Percentiles rank a stretch among this genome's conserved stretches.
These are phyloP conservation scores for Pantherophis alleghaniensis DNA, from an alignment of 2,797 vertebrate species.

Conservation along the genomic window DNA sequence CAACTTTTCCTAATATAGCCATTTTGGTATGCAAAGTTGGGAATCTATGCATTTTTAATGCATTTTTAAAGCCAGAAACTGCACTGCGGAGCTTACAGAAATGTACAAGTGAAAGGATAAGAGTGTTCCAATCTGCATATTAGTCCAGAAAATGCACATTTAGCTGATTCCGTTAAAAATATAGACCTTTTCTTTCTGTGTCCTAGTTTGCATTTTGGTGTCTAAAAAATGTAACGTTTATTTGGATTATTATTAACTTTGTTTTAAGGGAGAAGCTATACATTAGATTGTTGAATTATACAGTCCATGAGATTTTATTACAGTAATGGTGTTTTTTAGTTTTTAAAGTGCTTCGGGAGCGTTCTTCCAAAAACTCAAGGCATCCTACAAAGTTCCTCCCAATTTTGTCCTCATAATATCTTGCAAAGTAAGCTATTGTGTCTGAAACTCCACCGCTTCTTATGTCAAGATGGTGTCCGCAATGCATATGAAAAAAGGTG, in stretches of 20 bases:
- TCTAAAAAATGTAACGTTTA: neutral
- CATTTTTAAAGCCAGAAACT: neutral
- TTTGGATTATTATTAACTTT: neutral
- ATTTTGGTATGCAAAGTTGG: neutral
- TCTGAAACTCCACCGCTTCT: neutral
- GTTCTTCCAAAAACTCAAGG: neutral
- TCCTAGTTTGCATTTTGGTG: neutral
- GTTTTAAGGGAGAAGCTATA: neutral
- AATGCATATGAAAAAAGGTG: neutral
- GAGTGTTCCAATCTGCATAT: neutral
- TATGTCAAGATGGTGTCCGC: neutral
- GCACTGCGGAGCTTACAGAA: neutral
- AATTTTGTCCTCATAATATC: neutral
- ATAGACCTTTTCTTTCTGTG: neutral
- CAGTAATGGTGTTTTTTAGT: neutral
- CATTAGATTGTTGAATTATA: neutral
- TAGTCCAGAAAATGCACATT: neutral
- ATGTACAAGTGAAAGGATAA: neutral
- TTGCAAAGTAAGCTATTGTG: neutral
- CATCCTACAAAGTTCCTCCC: neutral
- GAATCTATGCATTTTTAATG: neutral
- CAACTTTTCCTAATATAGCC: neutral
- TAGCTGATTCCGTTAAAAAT: neutral
- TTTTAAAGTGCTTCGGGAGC: neutral
- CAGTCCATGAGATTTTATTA: neutral